Evolutionary conservation across 2,888 invertebrate genomes (phyloP).

Genomic region (Perizoma flavofasciatum): DNA sequence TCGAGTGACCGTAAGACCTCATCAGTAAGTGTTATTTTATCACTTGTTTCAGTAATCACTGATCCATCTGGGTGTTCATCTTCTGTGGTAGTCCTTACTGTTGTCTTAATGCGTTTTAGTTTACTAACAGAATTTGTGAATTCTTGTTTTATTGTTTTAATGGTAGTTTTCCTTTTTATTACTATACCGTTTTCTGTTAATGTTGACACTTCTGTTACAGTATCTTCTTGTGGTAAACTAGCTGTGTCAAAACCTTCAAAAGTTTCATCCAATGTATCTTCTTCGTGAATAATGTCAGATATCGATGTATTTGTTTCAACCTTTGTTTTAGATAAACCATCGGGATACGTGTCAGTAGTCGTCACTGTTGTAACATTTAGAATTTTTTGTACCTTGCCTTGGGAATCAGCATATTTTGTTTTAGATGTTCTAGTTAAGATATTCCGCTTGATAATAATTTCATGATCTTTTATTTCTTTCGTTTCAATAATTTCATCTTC

Average conservation of each 20-base stretch:
- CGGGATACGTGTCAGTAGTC: slow-evolving; percentile 48
- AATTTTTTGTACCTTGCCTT: slow-evolving; percentile 41
- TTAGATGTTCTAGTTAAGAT: slow-evolving; percentile 35
- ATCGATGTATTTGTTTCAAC: slow-evolving; percentile 46
- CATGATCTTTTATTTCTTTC: slow-evolving; percentile 38
- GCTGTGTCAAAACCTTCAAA: slow-evolving; percentile 51
- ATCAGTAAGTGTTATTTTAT: slow-evolving; percentile 65
- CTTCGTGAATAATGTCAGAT: slow-evolving; percentile 32
- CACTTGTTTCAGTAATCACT: slow-evolving; percentile 64
- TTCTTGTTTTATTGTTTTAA: slow-evolving; percentile 57
- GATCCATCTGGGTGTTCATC: slow-evolving; percentile 73
- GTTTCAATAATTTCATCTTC: slow-evolving; percentile 30
- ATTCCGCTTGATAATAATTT: slow-evolving; percentile 24
- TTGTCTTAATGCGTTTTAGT: slow-evolving; percentile 62
- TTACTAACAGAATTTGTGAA: slow-evolving; percentile 49
- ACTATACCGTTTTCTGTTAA: slow-evolving; percentile 54
- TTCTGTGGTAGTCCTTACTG: slow-evolving; percentile 61
- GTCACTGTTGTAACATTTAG: slow-evolving; percentile 42
- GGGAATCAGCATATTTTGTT: slow-evolving; percentile 40
- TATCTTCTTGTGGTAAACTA: slow-evolving; percentile 55
- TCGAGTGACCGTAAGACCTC: slow-evolving; percentile 41
- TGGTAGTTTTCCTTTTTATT: slow-evolving; percentile 61
- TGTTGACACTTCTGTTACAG: slow-evolving; percentile 48
- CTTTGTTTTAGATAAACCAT: slow-evolving; percentile 43
- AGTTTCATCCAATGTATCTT: slow-evolving; percentile 42